phyloP scores from a whole-genome alignment of 53 echinoderm and acorn worm genomes.

The Pentamera pediparva region DNA sequence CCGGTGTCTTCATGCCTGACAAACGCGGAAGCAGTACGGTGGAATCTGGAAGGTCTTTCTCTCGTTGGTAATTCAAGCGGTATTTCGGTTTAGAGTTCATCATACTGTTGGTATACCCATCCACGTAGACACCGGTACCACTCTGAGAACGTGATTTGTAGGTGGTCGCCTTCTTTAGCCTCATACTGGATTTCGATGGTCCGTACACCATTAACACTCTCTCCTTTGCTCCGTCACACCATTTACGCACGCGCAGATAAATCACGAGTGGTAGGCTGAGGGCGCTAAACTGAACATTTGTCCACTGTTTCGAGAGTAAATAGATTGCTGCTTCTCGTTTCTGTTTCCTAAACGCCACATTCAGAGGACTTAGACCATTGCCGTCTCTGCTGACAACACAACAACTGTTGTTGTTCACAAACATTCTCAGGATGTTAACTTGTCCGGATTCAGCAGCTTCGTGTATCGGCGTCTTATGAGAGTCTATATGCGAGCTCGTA shows the following conservation, averaged over 20 bases:
- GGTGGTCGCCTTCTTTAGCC: conserved; percentile 40
- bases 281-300: conserved; percentile 78
- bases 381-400: conserved; percentile 88
- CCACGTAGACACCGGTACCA: conserved; percentile 81
- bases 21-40: conserved; percentile 48
- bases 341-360: conserved; percentile 72
- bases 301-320: conserved; percentile 90
- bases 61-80: conserved; percentile 7
- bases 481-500: conserved; percentile 63
- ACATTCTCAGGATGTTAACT: conserved; percentile 78
- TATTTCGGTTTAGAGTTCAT: conserved; percentile 70
- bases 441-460: conserved; percentile 89
- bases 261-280: conserved; percentile 68
- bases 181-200: conserved; percentile 60
- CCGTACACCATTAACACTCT: conserved; percentile 72
- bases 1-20: conserved; percentile 53
- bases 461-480: conserved; percentile 75
- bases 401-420: conserved; percentile 82
- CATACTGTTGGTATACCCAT: conserved; percentile 66
- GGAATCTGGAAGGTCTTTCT: conserved; percentile 15
- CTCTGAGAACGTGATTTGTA: conserved; percentile 55
- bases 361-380: conserved; percentile 76
- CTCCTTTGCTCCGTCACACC: conserved; percentile 88
- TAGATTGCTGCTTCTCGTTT: conserved; percentile 82
- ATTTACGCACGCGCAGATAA: conserved; percentile 66